Percentiles rank a stretch among this genome's conserved stretches.
phyloP scores from a whole-genome alignment of 2,113 vertebrate genomes.

The Melanerpes aurifrons region DNA sequence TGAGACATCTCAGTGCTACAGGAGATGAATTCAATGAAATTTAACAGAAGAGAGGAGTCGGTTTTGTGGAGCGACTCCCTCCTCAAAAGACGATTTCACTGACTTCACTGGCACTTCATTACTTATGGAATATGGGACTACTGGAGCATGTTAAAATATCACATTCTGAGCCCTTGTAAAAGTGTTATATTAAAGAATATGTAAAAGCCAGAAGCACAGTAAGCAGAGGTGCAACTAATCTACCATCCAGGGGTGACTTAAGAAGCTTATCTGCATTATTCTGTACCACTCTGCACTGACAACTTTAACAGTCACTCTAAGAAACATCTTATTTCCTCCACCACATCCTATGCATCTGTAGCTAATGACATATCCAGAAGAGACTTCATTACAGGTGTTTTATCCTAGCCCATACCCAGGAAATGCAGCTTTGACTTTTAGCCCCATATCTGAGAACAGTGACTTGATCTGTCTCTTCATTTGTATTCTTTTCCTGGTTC shows the following conservation, averaged over 20 bases:
- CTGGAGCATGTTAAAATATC: neutral
- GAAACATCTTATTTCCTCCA: slow-evolving; percentile 26
- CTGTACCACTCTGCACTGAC: neutral
- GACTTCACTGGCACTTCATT: neutral
- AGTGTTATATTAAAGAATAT: slow-evolving; percentile 1
- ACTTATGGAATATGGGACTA: neutral
- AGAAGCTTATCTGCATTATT: slow-evolving; percentile 53
- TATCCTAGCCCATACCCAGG: fast-evolving
- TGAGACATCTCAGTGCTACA: neutral
- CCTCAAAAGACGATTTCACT: neutral
- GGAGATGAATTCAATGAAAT: neutral
- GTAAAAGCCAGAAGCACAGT: neutral
- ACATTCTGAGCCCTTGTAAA: neutral
- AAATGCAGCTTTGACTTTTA: neutral
- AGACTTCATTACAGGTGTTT: neutral
- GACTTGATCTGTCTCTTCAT: neutral
- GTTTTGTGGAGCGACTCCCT: neutral
- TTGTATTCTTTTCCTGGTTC: neutral
- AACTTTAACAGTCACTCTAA: neutral
- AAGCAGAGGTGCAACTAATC: slow-evolving; percentile 42
- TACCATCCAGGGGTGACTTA: slow-evolving; percentile 31
- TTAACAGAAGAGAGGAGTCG: neutral
- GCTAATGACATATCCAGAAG: neutral
- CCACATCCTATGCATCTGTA: neutral
- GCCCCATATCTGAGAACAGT: neutral